Percentiles rank a stretch among this genome's conserved stretches.
Conservation (phyloP, 2,888 invertebrate species). For the Eurytoma californica region DNA sequence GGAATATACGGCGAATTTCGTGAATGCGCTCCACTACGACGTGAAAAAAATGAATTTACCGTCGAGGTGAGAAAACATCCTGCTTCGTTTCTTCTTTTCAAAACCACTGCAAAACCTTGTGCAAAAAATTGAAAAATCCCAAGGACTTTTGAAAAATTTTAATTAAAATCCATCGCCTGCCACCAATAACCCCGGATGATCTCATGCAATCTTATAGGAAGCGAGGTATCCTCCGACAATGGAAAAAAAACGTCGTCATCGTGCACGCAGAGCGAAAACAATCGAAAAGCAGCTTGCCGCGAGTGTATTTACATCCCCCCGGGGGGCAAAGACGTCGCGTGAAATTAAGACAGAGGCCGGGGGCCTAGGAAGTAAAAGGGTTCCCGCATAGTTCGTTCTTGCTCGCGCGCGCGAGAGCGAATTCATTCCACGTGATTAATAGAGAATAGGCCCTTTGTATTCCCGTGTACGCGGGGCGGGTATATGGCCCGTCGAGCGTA, state of each 20-base stretch:
- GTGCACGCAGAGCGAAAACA: neutral
- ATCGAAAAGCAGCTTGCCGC: slow-evolving; percentile 23
- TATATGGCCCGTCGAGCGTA: slow-evolving; percentile 1
- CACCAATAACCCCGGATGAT: neutral
- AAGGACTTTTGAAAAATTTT: too few relatives aligned
- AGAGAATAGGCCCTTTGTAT: slow-evolving; percentile 54
- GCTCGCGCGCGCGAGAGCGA: slow-evolving; percentile 9
- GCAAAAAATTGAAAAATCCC: too few relatives aligned
- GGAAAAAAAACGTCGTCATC: neutral
- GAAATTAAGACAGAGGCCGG: slow-evolving; percentile 18
- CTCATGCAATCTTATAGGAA: neutral
- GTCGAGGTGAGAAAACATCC: slow-evolving; percentile 26
- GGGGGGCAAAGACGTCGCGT: neutral
- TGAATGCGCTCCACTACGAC: neutral
- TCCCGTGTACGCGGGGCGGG: slow-evolving; percentile 18
- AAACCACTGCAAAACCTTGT: neutral
- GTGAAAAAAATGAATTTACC: slow-evolving; percentile 33
- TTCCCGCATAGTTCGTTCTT: slow-evolving; percentile 15
- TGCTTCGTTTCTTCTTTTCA: neutral
- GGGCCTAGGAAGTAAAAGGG: slow-evolving; percentile 26
- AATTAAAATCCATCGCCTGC: neutral
- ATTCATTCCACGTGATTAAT: slow-evolving; percentile 54
- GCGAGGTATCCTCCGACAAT: neutral
- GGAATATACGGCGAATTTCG: slow-evolving; percentile 40
- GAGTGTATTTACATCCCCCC: slow-evolving; percentile 26